Percentiles rank a stretch among this genome's conserved stretches.
Conservation (phyloP, 2,797 vertebrate species). For the Morus bassanus region DNA sequence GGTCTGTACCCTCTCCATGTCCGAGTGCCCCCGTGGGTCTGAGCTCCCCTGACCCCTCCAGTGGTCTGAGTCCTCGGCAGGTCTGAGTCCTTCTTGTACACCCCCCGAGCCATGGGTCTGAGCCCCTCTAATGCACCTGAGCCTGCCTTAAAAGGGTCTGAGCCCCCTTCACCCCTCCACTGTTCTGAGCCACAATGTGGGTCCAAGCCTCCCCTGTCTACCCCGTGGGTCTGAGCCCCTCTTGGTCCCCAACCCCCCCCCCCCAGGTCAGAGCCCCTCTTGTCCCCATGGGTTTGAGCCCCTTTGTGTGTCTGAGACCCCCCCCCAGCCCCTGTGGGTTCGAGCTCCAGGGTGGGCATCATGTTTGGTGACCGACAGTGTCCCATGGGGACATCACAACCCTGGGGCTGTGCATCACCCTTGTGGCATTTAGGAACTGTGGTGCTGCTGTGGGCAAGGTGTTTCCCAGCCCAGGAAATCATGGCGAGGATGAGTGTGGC, state of each 20-base stretch:
- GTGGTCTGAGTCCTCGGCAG: background rate
- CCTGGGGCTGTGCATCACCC: background rate
- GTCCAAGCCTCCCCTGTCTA: background rate
- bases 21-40: background rate
- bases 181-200: background rate
- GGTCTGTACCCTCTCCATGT: background rate
- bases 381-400: background rate
- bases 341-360: background rate
- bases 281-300: background rate
- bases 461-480: background rate
- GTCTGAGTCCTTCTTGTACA: background rate
- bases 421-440: background rate
- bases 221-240: background rate
- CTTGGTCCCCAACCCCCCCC: background rate
- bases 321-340: accelerated
- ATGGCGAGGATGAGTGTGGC: background rate
- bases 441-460: background rate
- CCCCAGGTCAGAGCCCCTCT: background rate
- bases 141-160: background rate
- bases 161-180: background rate
- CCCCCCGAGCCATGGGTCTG: background rate
- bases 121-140: background rate
- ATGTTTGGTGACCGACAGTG: accelerated
- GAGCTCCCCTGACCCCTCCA: background rate
- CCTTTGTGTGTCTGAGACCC: background rate